Conservation (phyloP, 2,113 vertebrate species). For the zebrafish (Danio rerio) region DNA sequence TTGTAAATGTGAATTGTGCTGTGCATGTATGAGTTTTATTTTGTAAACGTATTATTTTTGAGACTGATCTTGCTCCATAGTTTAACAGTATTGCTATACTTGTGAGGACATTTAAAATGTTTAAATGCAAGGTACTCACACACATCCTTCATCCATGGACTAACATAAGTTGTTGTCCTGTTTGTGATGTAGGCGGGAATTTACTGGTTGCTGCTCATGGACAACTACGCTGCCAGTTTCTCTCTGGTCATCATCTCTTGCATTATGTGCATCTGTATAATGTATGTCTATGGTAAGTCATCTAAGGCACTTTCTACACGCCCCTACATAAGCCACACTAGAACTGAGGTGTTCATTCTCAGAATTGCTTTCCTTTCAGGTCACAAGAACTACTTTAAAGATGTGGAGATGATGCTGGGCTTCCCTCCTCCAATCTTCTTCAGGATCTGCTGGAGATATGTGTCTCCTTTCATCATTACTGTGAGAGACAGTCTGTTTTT, state of each 20-base stretch:
- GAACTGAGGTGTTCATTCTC: neutral
- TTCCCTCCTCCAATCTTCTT: constrained; percentile 97
- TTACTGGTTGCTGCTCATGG: constrained; percentile 97
- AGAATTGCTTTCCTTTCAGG: constrained; percentile 73
- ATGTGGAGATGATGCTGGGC: constrained; percentile 99
- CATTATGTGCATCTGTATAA: constrained; percentile 96
- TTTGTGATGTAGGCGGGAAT: constrained; percentile 87
- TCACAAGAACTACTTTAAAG: constrained; percentile 93
- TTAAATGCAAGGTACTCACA: no score
- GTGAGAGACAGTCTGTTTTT: constrained; percentile 76
- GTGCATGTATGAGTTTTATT: no score
- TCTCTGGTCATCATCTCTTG: constrained; percentile 97
- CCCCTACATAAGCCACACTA: neutral
- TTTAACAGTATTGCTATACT: no score
- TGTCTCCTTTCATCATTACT: constrained; percentile 93
- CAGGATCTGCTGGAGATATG: constrained; percentile 97
- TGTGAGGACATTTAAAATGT: no score
- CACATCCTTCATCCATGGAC: neutral
- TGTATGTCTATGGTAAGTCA: constrained; percentile 95
- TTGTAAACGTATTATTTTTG: no score
- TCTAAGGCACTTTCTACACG: neutral
- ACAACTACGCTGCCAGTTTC: constrained; percentile 98
- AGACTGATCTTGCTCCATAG: no score
- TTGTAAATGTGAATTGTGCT: no score
- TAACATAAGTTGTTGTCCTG: constrained; percentile 1